Evolutionary conservation across 1,140 invertebrate species (phyloP).

Genomic region (Leptinotarsa lineolata): DNA sequence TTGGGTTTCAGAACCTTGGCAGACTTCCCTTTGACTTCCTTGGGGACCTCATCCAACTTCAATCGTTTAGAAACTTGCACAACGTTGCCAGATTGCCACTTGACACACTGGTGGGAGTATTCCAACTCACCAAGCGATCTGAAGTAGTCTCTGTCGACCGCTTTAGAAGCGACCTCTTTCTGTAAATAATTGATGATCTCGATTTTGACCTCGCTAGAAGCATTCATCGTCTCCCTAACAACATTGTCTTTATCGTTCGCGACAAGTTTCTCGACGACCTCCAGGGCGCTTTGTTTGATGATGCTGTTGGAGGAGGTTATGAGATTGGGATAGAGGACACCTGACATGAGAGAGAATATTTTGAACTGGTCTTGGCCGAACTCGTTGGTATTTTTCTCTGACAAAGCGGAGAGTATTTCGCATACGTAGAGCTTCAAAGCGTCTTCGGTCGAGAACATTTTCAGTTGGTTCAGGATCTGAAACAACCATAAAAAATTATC

Average conservation of each 20-base stretch:
- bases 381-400: slow-evolving; percentile 3
- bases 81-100: slow-evolving; percentile 4
- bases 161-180: neutral
- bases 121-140: neutral
- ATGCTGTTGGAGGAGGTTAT: neutral
- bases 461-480: slow-evolving; percentile 23
- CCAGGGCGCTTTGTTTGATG: slow-evolving; percentile 13
- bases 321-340: slow-evolving; percentile 4
- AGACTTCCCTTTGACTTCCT: neutral
- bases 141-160: slow-evolving; percentile 11
- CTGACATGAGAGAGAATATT: neutral
- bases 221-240: slow-evolving; percentile 4
- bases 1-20: neutral
- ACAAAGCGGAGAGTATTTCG: neutral
- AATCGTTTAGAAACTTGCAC: neutral
- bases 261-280: slow-evolving; percentile 4
- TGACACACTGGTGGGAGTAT: slow-evolving; percentile 10
- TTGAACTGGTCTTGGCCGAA: slow-evolving; percentile 9
- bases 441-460: neutral
- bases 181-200: slow-evolving; percentile 9
- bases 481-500: slow-evolving; percentile 10
- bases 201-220: neutral
- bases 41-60: neutral
- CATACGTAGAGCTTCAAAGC: slow-evolving; percentile 7
- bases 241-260: slow-evolving; percentile 12